Evolutionary conservation across 2,888 invertebrate genomes (phyloP), one percentile per base, ranked within the genome.

Genomic region (Clanis bilineata): DNA sequence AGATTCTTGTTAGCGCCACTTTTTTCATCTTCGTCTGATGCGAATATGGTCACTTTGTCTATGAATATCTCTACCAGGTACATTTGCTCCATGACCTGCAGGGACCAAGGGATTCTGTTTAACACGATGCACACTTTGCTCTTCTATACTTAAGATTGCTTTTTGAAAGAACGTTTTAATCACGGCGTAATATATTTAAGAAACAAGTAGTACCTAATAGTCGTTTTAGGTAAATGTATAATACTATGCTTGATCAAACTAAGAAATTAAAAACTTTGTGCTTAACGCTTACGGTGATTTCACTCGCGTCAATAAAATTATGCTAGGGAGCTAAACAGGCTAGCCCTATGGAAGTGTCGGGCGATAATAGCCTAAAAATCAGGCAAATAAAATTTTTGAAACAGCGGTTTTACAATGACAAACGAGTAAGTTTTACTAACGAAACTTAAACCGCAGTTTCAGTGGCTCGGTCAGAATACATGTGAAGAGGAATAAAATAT

Each of bases 31-130:
- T 79, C 74, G 25, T 79, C 75, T n/a, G 74, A 61, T 66, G 76
- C 69, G 73, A 82, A 84, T 81, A 93, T 74, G 60, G 83, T 82
- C 64, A 94, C 89, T 81, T 89, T 91, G 77, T 93, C 91, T 71
- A 94, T 80, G 72, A 93, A 87, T 78, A 93, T 88, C 81, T 94
- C 94, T 70, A 94, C 66, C 80, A 93, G 76, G 85, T 92, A 94
- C 74, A 94, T 80, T 86, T 93, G 92, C 84, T 93, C 93, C 90
- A 92, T 92, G 83, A 90, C 85, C 91, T 92, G 91, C 74, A 71
- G 82, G 88, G 78, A 82, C 80, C 78, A 88, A 51, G 51, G 51
- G 51, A 51, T 32, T 51, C 51, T 51, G 18, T 51, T 51, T 51
- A 51, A 28, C 51, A 51, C 88, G 82, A 87, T 80, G 74, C 68